phyloP scores from a whole-genome alignment of 1,140 invertebrate genomes.

The Temnothorax longispinosus region DNA sequence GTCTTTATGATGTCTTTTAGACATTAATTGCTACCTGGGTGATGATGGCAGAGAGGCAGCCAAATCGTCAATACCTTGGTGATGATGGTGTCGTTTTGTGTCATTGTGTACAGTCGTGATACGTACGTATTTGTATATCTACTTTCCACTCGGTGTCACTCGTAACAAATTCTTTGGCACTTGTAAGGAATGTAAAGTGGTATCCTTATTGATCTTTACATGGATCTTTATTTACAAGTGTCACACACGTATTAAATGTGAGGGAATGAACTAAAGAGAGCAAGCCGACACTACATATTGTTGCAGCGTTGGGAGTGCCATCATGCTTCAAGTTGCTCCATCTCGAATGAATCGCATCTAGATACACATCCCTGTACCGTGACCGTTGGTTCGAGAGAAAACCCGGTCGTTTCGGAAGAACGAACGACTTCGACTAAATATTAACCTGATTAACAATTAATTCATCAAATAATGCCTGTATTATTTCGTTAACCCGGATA shows the following conservation, averaged over 20 bases:
- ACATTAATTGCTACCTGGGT: too few species aligned
- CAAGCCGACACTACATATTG: neutral
- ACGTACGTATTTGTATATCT: neutral
- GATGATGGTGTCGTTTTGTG: neutral
- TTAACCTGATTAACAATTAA: neutral
- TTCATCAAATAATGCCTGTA: neutral
- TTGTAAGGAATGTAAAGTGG: neutral
- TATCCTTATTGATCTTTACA: too few species aligned
- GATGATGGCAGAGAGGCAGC: neutral
- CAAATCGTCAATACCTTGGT: constrained; percentile 15
- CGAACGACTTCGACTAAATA: neutral
- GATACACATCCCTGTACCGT: neutral
- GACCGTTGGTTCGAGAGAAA: neutral
- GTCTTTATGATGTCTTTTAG: too few species aligned
- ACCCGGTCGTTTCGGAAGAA: neutral
- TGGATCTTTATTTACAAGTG: neutral
- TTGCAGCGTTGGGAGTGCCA: neutral
- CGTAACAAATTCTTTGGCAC: neutral
- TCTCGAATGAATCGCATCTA: neutral
- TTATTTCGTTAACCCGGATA: neutral
- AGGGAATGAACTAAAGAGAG: neutral
- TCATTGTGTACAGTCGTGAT: neutral
- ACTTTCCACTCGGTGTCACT: neutral
- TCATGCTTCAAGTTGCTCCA: neutral
- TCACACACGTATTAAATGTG: neutral